These are phyloP conservation scores for Terebella lapidaria DNA, from an alignment of 2,888 invertebrate genomes.

Conservation along the genomic window DNA sequence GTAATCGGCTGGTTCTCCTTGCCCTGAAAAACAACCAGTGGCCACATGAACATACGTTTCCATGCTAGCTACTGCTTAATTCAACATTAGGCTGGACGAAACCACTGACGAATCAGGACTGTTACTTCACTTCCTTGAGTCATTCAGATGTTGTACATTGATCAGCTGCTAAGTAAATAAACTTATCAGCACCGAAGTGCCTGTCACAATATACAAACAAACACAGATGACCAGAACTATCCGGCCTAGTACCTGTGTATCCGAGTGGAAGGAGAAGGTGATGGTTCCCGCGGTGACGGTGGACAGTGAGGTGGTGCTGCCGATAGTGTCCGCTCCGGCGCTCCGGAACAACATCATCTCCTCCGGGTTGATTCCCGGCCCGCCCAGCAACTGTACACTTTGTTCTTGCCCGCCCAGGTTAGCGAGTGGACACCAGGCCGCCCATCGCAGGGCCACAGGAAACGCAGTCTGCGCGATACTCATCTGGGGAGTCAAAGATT, in stretches of 20 bases:
- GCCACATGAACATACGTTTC: too few relatives aligned
- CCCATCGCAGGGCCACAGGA: conserved; percentile 51
- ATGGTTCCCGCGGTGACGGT: conserved; percentile 30
- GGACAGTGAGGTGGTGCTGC: conserved; percentile 5
- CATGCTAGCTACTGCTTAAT: too few relatives aligned
- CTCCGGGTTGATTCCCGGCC: conserved; percentile 52
- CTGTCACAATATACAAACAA: too few relatives aligned
- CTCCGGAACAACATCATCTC: conserved; percentile 50
- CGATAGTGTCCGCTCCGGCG: conserved; percentile 29
- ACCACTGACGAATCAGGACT: too few relatives aligned
- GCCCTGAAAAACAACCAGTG: too few relatives aligned
- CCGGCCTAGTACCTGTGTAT: too few relatives aligned
- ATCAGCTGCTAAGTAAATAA: too few relatives aligned
- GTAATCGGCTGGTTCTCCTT: neutral
- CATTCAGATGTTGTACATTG: too few relatives aligned
- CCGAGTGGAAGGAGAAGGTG: conserved; percentile 11
- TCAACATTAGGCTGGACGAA: too few relatives aligned
- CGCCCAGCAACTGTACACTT: conserved; percentile 46
- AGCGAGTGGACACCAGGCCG: conserved; percentile 53
- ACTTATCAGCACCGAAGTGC: too few relatives aligned
- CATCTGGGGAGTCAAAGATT: conserved; percentile 9
- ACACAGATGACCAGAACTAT: too few relatives aligned
- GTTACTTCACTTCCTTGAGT: too few relatives aligned
- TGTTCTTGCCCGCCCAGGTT: conserved; percentile 33
- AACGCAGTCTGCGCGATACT: conserved; percentile 14